A percentile compares a stretch with the other conserved stretches of the same genome.
These are phyloP conservation scores for Chlamydotis undulata DNA, from an alignment of 2,113 vertebrate species.

Conservation along the genomic window DNA sequence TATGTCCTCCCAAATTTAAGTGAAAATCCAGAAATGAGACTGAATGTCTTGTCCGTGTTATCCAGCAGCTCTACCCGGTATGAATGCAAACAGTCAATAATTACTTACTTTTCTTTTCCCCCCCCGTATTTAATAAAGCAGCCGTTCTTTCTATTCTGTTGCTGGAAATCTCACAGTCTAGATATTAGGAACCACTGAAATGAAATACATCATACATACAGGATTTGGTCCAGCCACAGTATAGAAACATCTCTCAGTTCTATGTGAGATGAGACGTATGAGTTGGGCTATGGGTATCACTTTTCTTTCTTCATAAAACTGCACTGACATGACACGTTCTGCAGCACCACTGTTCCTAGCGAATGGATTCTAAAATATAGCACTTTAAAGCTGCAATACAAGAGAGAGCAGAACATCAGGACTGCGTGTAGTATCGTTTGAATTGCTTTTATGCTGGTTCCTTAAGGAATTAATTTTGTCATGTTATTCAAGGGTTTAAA, in stretches of 20 bases:
- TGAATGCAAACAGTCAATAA: slow-evolving; percentile 45
- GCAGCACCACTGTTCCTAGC: slow-evolving; percentile 71
- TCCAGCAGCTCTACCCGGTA: slow-evolving; percentile 33
- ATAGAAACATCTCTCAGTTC: slow-evolving; percentile 48
- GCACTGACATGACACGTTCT: slow-evolving; percentile 44
- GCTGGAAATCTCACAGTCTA: slow-evolving; percentile 59
- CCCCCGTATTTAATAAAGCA: slow-evolving; percentile 14
- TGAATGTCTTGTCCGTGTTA: neutral
- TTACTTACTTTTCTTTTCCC: neutral
- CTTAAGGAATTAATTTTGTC: neutral
- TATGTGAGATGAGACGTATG: slow-evolving; percentile 4
- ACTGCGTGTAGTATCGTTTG: neutral
- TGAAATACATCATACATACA: neutral
- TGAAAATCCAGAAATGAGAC: neutral
- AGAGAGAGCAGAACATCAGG: neutral
- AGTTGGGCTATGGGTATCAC: slow-evolving; percentile 25
- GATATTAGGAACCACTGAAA: slow-evolving; percentile 56
- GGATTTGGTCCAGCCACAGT: slow-evolving; percentile 66
- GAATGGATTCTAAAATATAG: slow-evolving; percentile 64
- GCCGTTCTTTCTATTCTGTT: slow-evolving; percentile 65
- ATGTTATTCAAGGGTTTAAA: slow-evolving; percentile 45
- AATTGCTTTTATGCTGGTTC: neutral
- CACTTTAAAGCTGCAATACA: slow-evolving; percentile 86
- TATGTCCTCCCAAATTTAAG: neutral
- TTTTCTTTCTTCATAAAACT: neutral